These are phyloP conservation scores for Margaritifera margaritifera DNA, from an alignment of 2,888 invertebrate genomes.

Conservation along the genomic window DNA sequence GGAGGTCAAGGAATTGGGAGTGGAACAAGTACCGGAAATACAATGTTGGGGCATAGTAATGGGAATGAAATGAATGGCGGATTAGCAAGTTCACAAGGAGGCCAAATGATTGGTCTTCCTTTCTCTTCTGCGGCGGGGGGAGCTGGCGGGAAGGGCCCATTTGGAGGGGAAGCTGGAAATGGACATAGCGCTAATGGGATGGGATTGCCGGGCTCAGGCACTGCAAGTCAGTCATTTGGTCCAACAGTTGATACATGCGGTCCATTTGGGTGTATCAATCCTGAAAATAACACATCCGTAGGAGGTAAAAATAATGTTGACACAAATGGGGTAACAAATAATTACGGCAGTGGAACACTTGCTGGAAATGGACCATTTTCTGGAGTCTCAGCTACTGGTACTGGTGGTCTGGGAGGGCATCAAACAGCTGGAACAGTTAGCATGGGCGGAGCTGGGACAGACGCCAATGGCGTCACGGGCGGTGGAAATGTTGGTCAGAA, in stretches of 20 bases:
- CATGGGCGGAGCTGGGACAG: background rate
- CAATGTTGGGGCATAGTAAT: too few species aligned
- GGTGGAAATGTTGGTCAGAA: background rate
- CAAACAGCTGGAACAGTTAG: background rate
- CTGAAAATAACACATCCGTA: background rate
- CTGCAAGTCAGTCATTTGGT: conserved; percentile 4
- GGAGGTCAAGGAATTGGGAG: conserved; percentile 3
- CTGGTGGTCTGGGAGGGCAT: background rate
- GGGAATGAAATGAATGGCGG: too few species aligned
- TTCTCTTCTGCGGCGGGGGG: conserved; percentile 8
- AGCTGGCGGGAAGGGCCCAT: background rate
- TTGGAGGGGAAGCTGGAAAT: conserved; percentile 3
- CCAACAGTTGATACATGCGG: conserved; percentile 19
- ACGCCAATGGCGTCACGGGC: background rate
- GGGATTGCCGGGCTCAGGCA: background rate
- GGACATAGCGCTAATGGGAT: background rate
- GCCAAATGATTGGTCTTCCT: background rate
- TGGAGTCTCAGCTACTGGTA: conserved; percentile 6
- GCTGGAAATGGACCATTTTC: background rate
- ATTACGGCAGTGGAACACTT: background rate
- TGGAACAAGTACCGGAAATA: conserved; percentile 4
- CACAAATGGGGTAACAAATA: conserved; percentile 4
- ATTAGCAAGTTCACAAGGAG: too few species aligned
- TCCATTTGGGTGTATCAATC: conserved; percentile 15
- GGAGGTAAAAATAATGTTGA: conserved; percentile 7